Conservation (phyloP, 2,888 invertebrate genomes). For the Elmis aenea region DNA sequence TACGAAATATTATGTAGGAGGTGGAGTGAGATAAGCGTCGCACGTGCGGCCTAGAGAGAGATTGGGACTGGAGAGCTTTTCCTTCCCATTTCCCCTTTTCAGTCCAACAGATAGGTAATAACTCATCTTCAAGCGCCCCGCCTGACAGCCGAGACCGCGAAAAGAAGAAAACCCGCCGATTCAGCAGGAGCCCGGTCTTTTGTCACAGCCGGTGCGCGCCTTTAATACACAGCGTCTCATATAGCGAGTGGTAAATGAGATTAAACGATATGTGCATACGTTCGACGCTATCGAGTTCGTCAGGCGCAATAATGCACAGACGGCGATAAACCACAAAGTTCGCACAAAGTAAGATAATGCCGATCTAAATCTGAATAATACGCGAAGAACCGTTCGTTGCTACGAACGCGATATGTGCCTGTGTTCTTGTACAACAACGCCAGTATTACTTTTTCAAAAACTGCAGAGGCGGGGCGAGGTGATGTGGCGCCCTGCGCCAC, state of each 20-base stretch:
- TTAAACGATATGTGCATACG: conserved; percentile 35
- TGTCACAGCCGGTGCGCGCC: conserved; percentile 55
- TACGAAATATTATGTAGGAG: conserved; percentile 19
- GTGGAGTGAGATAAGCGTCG: conserved; percentile 24
- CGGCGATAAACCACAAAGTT: conserved; percentile 40
- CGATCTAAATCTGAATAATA: conserved; percentile 3
- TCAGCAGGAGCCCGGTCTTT: conserved; percentile 47
- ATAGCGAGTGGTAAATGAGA: conserved; percentile 29
- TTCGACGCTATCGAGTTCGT: conserved; percentile 46
- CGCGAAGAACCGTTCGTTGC: no score
- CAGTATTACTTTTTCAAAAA: no score
- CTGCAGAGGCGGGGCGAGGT: no score
- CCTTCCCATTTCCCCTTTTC: conserved; percentile 43
- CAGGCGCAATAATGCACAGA: conserved; percentile 44
- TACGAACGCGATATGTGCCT: no score
- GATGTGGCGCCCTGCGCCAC: no score
- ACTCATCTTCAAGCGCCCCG: conserved; percentile 40
- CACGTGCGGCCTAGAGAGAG: conserved; percentile 29
- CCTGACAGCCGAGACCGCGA: conserved; percentile 37
- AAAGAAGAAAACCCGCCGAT: conserved; percentile 51
- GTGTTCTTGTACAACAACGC: no score
- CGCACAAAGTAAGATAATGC: conserved; percentile 4
- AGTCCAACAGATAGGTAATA: conserved; percentile 44
- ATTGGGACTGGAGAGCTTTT: conserved; percentile 39
- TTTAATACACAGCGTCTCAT: conserved; percentile 38